These are phyloP conservation scores for Turdus rufiventris DNA, from an alignment of 2,113 vertebrate species.

Conservation along the genomic window DNA sequence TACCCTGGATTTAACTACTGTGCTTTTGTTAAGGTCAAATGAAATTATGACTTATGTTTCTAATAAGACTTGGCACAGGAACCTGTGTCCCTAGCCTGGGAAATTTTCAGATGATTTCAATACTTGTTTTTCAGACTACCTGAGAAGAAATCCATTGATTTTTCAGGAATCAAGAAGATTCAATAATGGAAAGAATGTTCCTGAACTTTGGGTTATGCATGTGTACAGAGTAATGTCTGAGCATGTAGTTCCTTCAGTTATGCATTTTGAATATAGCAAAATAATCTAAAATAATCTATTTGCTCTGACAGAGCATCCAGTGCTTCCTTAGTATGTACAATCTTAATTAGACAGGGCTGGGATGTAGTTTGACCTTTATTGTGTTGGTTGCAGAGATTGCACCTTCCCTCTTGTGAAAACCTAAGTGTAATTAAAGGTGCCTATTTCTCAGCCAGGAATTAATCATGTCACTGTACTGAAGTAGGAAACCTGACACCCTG, in stretches of 20 bases:
- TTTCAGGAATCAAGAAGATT: neutral
- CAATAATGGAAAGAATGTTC: neutral
- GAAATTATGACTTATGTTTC: slow-evolving; percentile 15
- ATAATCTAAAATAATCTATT: neutral
- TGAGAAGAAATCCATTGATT: neutral
- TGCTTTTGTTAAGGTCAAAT: slow-evolving; percentile 4
- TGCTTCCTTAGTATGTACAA: neutral
- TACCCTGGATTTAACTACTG: neutral
- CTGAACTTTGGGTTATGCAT: neutral
- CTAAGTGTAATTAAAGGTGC: neutral
- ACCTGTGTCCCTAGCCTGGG: neutral
- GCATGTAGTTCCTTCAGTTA: neutral
- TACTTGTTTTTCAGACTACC: neutral
- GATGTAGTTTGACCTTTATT: neutral
- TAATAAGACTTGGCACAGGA: neutral
- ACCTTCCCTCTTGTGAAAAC: neutral
- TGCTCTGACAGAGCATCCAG: neutral
- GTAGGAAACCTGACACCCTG: neutral
- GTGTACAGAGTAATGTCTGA: neutral
- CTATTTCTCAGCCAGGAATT: neutral
- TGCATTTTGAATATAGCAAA: neutral
- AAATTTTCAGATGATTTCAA: neutral
- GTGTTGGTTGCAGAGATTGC: neutral
- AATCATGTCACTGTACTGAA: neutral
- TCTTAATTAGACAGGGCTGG: neutral